These are phyloP conservation scores for Synergus gifuensis DNA, from an alignment of 2,888 invertebrate species.

Conservation along the genomic window DNA sequence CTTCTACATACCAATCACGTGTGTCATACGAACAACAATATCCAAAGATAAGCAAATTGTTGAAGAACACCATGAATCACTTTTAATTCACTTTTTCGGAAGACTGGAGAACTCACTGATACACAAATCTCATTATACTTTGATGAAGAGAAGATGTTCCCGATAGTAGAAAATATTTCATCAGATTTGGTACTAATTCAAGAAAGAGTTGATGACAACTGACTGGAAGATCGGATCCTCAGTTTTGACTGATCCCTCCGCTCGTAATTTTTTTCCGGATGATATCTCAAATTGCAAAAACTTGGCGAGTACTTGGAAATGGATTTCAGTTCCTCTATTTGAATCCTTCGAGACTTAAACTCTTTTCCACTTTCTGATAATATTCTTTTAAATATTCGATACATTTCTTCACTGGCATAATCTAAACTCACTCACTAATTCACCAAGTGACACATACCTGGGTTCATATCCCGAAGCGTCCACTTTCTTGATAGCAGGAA, in stretches of 20 bases:
- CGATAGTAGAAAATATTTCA: too few species aligned
- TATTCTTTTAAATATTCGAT: background rate
- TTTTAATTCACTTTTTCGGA: slow-evolving; percentile 22
- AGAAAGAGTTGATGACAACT: background rate
- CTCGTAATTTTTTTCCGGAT: background rate
- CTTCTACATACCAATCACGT: slow-evolving; percentile 23
- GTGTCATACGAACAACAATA: slow-evolving; percentile 3
- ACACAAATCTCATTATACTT: background rate
- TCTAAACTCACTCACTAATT: slow-evolving; percentile 32
- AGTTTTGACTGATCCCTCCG: background rate
- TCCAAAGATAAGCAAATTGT: slow-evolving; percentile 7
- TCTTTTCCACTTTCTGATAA: too few species aligned
- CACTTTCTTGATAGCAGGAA: slow-evolving; percentile 64
- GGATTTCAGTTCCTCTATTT: too few species aligned
- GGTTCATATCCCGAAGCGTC: slow-evolving; percentile 75
- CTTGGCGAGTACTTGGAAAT: too few species aligned
- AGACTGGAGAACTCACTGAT: background rate
- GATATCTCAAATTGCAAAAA: too few species aligned
- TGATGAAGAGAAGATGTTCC: too few species aligned
- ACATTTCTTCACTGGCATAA: background rate
- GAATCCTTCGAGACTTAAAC: too few species aligned
- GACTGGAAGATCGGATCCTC: background rate
- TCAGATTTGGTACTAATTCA: background rate
- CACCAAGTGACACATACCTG: slow-evolving; percentile 69
- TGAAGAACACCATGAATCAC: slow-evolving; percentile 19